Evolutionary conservation across 2,113 vertebrate genomes (phyloP).

Genomic region (Haplochromis vanheusdeni): DNA sequence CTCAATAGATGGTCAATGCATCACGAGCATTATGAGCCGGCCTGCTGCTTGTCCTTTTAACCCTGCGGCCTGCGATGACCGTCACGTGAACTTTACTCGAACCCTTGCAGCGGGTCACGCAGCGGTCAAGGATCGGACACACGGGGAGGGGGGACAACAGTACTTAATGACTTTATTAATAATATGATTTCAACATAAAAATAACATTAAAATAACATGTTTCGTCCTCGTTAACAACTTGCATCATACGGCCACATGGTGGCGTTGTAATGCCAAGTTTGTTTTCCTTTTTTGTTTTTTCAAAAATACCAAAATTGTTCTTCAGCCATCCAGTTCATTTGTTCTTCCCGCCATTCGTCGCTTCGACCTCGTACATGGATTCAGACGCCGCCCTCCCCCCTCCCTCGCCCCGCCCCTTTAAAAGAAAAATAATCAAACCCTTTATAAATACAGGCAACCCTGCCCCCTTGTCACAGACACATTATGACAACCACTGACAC

Average conservation of each 20-base stretch:
- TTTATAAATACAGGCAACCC: slow-evolving; percentile 67
- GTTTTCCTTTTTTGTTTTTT: slow-evolving; percentile 44
- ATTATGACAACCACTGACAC: slow-evolving; percentile 62
- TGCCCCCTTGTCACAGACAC: slow-evolving; percentile 61
- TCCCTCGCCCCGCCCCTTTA: neutral
- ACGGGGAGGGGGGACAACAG: slow-evolving; percentile 40
- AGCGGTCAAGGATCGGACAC: slow-evolving; percentile 27
- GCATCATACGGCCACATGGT: slow-evolving; percentile 77
- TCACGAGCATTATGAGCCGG: neutral
- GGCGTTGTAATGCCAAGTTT: slow-evolving; percentile 71
- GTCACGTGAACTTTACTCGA: slow-evolving; percentile 34
- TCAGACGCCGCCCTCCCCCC: neutral
- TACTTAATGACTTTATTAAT: slow-evolving; percentile 79
- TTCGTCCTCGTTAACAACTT: slow-evolving; percentile 70
- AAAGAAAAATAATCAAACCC: slow-evolving; percentile 19
- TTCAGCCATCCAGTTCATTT: slow-evolving; percentile 60
- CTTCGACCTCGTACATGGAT: slow-evolving; percentile 40
- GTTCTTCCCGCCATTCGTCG: slow-evolving; percentile 38
- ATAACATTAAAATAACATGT: slow-evolving; percentile 73
- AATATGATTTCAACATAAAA: slow-evolving; percentile 77
- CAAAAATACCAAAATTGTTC: slow-evolving; percentile 67
- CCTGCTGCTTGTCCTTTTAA: slow-evolving; percentile 52
- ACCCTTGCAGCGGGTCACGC: slow-evolving; percentile 35
- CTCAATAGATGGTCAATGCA: slow-evolving; percentile 27
- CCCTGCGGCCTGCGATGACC: slow-evolving; percentile 26